Base-by-base conservation (phyloP, 2,797 vertebrate species). In the Mormyrus proboscirostris region DNA sequence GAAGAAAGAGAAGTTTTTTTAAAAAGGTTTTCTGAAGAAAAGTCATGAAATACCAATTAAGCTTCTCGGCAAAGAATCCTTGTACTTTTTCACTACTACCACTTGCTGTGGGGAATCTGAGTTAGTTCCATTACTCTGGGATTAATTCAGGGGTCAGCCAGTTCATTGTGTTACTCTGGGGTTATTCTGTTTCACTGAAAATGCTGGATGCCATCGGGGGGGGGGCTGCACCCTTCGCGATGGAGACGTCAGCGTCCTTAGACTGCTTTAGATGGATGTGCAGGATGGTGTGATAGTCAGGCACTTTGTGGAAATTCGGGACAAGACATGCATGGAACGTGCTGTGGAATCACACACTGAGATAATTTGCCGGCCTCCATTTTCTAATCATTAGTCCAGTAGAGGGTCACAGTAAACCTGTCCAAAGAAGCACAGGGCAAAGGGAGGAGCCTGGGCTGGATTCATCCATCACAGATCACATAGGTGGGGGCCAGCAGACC, bases 91-190 rank as follows among this genome's bases (percentile, higher is more conserved):
- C 90, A 89, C 62, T 7, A 88, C 50, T 79, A 90, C 82, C 29
- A 76, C 88, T 90, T 91, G 90, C 92, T 91, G 85, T 83, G 89
- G 92, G 92, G 92, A 91, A 91, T 91, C 84, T 90, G 90, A 91
- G 91, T 90, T 90, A 87, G 89, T 91, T 92, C 92, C 93, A 92
- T 93, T 93, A 92, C 92, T 93, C 91, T 92, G 90, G 92, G 91
- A 92, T 92, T 93, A 92, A 92, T 92, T 92, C 90, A 88, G 88
- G 89, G 92, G 91, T 93, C 92, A 65, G 38, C 86, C 2, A 85
- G 90, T 93, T 92, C 89, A 88, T 86, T 88, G 14, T 10, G 19
- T 38, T 65, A 41, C 9, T 9, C 19, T 10, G 38, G 86, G 55
- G 25, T 86, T 53, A 44, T 38, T 59, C 16, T 41, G 33, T 38